Conservation (phyloP, 2,888 invertebrate genomes). For the Resseliella maxima region DNA sequence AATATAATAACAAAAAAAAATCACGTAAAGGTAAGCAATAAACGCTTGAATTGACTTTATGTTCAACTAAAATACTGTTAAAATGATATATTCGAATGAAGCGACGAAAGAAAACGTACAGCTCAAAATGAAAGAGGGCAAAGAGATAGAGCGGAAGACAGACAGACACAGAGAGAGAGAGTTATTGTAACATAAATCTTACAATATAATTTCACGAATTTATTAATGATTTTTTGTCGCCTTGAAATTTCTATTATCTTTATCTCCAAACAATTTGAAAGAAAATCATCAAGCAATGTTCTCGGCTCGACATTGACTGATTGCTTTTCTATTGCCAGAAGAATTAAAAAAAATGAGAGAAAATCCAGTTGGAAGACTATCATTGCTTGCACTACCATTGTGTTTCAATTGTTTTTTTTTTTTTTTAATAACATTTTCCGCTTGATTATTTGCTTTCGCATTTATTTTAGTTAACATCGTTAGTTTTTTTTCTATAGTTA, state of each 20-base stretch:
- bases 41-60: conserved; percentile 14
- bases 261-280: background rate
- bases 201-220: background rate
- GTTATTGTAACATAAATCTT: background rate
- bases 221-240: background rate
- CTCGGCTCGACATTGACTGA: conserved; percentile 2
- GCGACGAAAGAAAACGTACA: background rate
- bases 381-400: no score
- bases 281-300: background rate
- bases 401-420: no score
- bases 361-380: background rate
- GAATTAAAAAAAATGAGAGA: background rate
- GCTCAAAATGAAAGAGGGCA: no score
- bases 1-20: background rate
- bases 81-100: background rate
- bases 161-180: no score
- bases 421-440: no score
- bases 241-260: background rate
- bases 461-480: no score
- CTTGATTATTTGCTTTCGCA: no score
- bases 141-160: no score
- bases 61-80: background rate
- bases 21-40: conserved; percentile 12
- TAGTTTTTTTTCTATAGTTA: no score
- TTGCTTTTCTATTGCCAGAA: background rate